These are phyloP conservation scores for Pachyramphus minor DNA, from an alignment of 2,113 vertebrate genomes.

Conservation along the genomic window DNA sequence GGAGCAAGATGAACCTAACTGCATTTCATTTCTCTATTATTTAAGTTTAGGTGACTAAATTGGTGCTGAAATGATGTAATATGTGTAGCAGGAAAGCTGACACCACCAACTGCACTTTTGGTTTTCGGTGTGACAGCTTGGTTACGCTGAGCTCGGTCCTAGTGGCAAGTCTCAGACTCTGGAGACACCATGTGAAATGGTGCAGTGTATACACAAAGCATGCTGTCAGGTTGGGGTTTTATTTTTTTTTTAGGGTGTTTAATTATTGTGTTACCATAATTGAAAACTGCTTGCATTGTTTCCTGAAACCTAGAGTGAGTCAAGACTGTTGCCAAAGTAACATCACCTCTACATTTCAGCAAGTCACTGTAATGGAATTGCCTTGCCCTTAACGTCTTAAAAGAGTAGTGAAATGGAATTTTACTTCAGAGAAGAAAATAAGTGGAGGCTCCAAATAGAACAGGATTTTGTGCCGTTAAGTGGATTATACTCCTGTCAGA, in stretches of 20 bases:
- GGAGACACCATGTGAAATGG: not conserved
- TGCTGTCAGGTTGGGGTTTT: not conserved
- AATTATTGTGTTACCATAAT: slow-evolving; percentile 37
- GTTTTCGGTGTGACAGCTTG: not conserved
- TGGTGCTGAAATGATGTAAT: not conserved
- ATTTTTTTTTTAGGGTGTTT: not conserved
- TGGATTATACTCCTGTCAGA: slow-evolving; percentile 44
- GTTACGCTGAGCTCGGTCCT: not conserved
- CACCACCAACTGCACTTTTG: not conserved
- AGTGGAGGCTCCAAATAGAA: slow-evolving; percentile 30
- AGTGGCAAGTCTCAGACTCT: not conserved
- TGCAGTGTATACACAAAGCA: not conserved
- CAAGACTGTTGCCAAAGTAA: not conserved
- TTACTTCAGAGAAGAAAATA: not conserved
- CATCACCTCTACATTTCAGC: not conserved
- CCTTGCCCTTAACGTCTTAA: not conserved
- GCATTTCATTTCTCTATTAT: not conserved
- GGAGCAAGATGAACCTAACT: not conserved
- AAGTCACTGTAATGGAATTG: not conserved
- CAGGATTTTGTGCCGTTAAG: slow-evolving; percentile 48
- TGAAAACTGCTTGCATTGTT: slow-evolving; percentile 20
- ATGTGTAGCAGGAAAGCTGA: not conserved
- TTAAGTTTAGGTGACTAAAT: not conserved
- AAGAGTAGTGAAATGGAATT: not conserved
- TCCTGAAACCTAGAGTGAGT: not conserved